Evolutionary conservation across 2,888 invertebrate genomes (phyloP).

Genomic region (Lycia hirtaria): DNA sequence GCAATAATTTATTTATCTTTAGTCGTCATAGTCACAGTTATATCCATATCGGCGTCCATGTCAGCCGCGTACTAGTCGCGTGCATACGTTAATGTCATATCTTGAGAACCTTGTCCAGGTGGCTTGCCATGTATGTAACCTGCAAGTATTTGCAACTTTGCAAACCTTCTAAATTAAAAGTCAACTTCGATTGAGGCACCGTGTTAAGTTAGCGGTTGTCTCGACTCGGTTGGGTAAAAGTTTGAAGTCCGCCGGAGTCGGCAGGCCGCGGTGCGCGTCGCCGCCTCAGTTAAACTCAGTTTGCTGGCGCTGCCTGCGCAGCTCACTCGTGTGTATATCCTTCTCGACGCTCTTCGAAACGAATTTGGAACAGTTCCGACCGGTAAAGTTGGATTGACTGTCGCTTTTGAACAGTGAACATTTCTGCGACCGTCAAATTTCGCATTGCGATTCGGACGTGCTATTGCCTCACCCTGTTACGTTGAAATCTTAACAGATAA

Average conservation of each 20-base stretch:
- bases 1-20: constrained; percentile 44
- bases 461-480: constrained; percentile 76
- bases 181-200: constrained; percentile 43
- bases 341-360: constrained; percentile 59
- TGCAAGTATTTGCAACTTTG: constrained; percentile 74
- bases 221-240: constrained; percentile 76
- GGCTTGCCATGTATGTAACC: constrained; percentile 74
- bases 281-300: constrained; percentile 78
- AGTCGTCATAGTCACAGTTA: constrained; percentile 45
- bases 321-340: constrained; percentile 71
- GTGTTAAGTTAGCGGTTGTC: constrained; percentile 50
- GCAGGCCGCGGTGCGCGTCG: constrained; percentile 67
- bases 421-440: constrained; percentile 70
- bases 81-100: constrained; percentile 65
- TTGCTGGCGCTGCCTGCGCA: constrained; percentile 81
- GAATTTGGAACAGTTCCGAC: constrained; percentile 78
- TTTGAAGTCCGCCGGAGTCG: constrained; percentile 77
- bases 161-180: constrained; percentile 66
- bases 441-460: constrained; percentile 77
- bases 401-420: constrained; percentile 72
- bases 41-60: constrained; percentile 48
- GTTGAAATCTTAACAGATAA: constrained; percentile 73
- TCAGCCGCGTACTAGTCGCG: constrained; percentile 62
- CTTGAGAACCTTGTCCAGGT: constrained; percentile 74
- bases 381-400: constrained; percentile 77